Conservation (phyloP, 1,140 invertebrate genomes). For the Tachypleus tridentatus region DNA sequence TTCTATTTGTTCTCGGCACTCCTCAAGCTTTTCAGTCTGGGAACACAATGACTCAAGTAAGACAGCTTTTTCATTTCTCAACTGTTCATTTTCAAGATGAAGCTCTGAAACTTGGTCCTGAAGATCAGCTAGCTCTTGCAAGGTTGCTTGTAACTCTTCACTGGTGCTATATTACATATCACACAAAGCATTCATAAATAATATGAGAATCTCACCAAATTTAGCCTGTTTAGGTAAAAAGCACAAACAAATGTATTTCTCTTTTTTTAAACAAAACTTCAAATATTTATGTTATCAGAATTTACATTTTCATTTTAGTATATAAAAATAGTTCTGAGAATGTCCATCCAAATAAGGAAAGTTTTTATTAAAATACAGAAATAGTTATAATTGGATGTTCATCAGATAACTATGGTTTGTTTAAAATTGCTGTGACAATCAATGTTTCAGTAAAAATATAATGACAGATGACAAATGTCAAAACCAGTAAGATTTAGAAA, state of each 20-base stretch:
- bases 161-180: constrained; percentile 57
- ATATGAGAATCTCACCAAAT: no score
- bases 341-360: no score
- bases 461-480: no score
- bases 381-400: no score
- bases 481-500: no score
- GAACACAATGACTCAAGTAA: constrained; percentile 76
- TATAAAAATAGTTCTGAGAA: no score
- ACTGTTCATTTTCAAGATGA: constrained; percentile 70
- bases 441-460: no score
- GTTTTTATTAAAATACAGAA: no score
- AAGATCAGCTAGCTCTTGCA: constrained; percentile 81
- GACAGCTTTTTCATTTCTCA: constrained; percentile 75
- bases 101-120: constrained; percentile 69
- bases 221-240: background rate
- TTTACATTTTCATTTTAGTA: background rate
- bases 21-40: constrained; percentile 81
- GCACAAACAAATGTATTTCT: background rate
- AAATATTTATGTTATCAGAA: background rate
- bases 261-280: background rate
- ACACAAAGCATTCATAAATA: constrained; percentile 29
- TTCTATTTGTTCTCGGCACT: constrained; percentile 39
- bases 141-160: constrained; percentile 85
- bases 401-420: no score
- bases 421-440: no score